Evolutionary conservation across 2,888 invertebrate species (phyloP).

Genomic region (Chrysina gloriosa): DNA sequence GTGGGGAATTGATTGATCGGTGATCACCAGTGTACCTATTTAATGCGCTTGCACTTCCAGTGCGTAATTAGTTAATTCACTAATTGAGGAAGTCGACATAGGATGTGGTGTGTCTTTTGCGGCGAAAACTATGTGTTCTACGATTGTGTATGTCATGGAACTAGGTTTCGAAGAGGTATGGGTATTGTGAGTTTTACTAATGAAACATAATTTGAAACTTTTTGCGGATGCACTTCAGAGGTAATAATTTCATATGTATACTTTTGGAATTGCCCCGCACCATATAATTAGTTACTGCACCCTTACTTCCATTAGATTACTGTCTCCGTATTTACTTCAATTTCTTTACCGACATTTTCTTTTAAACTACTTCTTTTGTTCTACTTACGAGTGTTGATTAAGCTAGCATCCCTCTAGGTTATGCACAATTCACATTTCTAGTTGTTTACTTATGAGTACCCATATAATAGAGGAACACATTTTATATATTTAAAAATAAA

Average conservation of each 20-base stretch:
- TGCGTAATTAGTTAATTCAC: constrained; percentile 27
- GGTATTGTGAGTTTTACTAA: constrained; percentile 29
- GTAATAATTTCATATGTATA: constrained; percentile 5
- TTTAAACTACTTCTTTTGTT: no score
- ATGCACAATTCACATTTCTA: no score
- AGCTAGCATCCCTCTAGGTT: no score
- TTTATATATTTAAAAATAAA: no score
- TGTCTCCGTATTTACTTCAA: no score
- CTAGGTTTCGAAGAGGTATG: constrained; percentile 36
- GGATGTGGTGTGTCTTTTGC: constrained; percentile 30
- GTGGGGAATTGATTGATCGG: constrained; percentile 3
- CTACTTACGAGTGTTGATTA: no score
- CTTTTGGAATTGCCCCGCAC: no score
- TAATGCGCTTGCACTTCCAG: constrained; percentile 9
- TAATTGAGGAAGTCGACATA: constrained; percentile 20
- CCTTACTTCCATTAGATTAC: no score
- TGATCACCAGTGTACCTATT: neutral
- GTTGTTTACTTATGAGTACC: no score
- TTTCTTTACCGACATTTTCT: no score
- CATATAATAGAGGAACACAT: no score
- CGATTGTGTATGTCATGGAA: constrained; percentile 31
- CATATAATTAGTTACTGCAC: no score
- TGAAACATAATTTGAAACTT: constrained; percentile 28
- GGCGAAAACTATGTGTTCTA: constrained; percentile 31
- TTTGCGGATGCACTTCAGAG: constrained; percentile 27